Conservation (phyloP, 2,797 vertebrate species). For the Phrynocephalus guinanensis region DNA sequence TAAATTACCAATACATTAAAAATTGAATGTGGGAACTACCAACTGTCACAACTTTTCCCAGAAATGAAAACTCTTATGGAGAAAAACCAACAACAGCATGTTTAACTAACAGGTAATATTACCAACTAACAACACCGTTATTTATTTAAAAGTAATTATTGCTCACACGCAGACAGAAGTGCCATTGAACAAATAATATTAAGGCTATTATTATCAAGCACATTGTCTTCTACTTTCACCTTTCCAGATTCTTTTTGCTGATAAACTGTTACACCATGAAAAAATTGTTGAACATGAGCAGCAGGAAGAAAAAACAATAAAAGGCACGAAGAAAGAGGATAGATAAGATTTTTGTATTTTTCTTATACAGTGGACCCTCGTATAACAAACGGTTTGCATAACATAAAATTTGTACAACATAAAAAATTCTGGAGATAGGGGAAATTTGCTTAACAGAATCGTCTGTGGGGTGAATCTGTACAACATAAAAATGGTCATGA, state of each 20-base stretch:
- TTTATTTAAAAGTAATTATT: constrained; percentile 31
- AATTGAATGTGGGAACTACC: neutral
- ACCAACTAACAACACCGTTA: constrained; percentile 22
- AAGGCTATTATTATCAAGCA: neutral
- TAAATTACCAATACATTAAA: constrained; percentile 37
- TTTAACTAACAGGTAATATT: constrained; percentile 24
- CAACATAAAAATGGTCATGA: no score
- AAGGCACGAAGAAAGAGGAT: no score
- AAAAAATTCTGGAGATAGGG: no score
- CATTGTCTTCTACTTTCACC: neutral
- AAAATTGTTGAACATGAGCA: neutral
- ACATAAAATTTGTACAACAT: no score
- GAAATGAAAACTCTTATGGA: constrained; percentile 34
- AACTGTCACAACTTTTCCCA: neutral
- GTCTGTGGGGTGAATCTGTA: no score
- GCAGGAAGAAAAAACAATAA: neutral
- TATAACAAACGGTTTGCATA: no score
- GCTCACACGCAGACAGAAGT: neutral
- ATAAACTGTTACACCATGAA: neutral
- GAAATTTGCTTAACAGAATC: no score
- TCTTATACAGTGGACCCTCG: neutral
- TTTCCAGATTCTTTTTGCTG: neutral
- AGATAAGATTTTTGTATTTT: neutral
- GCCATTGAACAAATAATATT: neutral
- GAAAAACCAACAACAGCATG: constrained; percentile 28